A percentile compares a stretch with the other conserved stretches of the same genome.
Conservation (phyloP, 64 coral and sea anemone species). For the Pocillopora verrucosa region DNA sequence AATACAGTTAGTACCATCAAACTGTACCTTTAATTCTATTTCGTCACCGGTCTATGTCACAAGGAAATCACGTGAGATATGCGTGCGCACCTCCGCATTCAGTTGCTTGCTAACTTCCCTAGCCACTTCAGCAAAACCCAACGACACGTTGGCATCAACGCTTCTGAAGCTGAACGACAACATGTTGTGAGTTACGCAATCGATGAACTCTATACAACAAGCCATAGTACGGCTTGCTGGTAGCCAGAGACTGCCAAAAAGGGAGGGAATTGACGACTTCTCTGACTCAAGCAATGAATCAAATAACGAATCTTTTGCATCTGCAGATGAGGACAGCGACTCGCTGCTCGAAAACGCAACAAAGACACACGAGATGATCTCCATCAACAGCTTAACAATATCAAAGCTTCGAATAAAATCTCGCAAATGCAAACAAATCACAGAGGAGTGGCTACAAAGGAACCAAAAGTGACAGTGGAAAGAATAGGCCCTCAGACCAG, state of each 20-base stretch:
- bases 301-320: constrained; percentile 7
- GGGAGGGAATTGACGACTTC: background rate
- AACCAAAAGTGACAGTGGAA: background rate
- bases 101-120: too few species aligned
- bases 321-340: too few species aligned
- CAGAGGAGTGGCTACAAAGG: constrained; percentile 7
- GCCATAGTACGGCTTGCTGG: background rate
- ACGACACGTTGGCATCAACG: constrained; percentile 39
- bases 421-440: constrained; percentile 22
- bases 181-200: constrained; percentile 10
- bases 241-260: background rate
- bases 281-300: constrained; percentile 44
- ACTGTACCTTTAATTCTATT: too few species aligned
- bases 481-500: constrained; percentile 8
- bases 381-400: constrained; percentile 58
- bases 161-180: background rate
- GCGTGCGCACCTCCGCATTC: too few species aligned
- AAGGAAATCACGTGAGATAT: too few species aligned
- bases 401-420: constrained; percentile 46
- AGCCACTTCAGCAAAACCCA: constrained; percentile 5
- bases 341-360: too few species aligned
- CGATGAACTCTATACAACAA: constrained; percentile 6
- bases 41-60: too few species aligned
- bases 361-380: constrained; percentile 26
- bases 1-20: too few species aligned